Base-by-base conservation (phyloP, 2,797 vertebrate genomes). In the Peromyscus attwateri region DNA sequence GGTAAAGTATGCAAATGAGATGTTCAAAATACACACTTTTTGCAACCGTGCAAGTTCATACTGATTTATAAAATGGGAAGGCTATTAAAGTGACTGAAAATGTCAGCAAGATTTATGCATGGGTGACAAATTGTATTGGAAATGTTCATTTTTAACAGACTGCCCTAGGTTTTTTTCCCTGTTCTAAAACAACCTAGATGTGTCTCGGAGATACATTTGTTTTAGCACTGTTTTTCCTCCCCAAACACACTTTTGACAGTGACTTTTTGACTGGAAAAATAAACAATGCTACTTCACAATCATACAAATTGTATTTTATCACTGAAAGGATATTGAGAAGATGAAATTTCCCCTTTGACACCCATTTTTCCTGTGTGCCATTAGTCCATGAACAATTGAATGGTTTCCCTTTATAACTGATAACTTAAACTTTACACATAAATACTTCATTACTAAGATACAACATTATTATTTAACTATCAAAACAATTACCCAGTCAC, bases 1-100 rank as follows among this genome's bases (percentile, higher is more conserved):
- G 99, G 99, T 99, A 99, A 99, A 99, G 99, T 99, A 99, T 99
- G 99, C 99, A 99, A 99, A 99, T 99, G 99, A 99, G 99, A 99
- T 99, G 99, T 99, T 99, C 99, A 99, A 99, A 99, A 99, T 99
- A 99, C 99, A 99, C 99, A 99, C 98, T 99, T 99, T 99, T 99
- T 99, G 99, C 99, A 99, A 99, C 99, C 99, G 99, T 99, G 99
- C 99, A 99, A 99, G 99, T 99, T 99, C 99, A 99, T 99, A 99
- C 99, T 99, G 99, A 99, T 99, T 99, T 99, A 99, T 99, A 99
- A 99, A 99, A 99, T 99, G 99, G 99, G 99, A 98, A 99, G 98
- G 98, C 99, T 99, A 99, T 99, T 99, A 99, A 99, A 99, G 99
- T 99, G 99, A 99, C 99, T 99, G 99, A 99, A 99, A 99, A 99